Base-by-base conservation (phyloP, 2,888 invertebrate species). In the Cheilosia vulpina region DNA sequence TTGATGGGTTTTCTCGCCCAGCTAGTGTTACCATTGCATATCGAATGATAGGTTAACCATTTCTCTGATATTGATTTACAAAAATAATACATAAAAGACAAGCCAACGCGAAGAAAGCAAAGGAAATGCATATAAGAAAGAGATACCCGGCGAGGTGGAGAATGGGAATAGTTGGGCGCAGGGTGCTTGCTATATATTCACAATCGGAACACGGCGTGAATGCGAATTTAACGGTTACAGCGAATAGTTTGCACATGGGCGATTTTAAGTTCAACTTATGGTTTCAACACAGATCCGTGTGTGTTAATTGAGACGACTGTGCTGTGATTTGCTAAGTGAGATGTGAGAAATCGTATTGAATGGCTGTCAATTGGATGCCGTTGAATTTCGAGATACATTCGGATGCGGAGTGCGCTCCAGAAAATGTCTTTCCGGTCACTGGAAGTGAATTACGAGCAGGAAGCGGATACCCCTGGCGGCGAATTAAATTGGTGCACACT, bases 1-100 rank as follows among this genome's bases (percentile, higher is more conserved):
- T 80, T 80, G 85, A 85, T 80, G 66, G 72, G 76, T 85, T 85
- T 85, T 85, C 85, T 85, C 85, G 84, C 85, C 85, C 80, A 50
- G 80, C 75, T 85, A 80, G 72, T 66, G 80, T 85, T 85, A 85
- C 85, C 76, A 76, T 62, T 76, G 65, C 76, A 75, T 63, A 85
- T 85, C 76, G 63, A 72, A 76, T 85, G 80, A 76, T 76, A 31
- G 76, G 58, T 60, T 60, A 80, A 79, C 79, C 79, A 79, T 66
- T 76, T 62, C 66, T 38, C 62, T 85, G 68, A 68, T 84, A 84
- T 84, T 80, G 71, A 68, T 80, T 85, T 85, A 57, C 80, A 62
- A 2, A 9, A 9, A 31, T 2, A 2, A 7, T 27, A 7, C 2
- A 31, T 9, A 31, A 31, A 9, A 31, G 31, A 45, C 60, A 63